phyloP scores from a whole-genome alignment of 92 coral and sea anemone genomes.

The Blastomussa wellsi region DNA sequence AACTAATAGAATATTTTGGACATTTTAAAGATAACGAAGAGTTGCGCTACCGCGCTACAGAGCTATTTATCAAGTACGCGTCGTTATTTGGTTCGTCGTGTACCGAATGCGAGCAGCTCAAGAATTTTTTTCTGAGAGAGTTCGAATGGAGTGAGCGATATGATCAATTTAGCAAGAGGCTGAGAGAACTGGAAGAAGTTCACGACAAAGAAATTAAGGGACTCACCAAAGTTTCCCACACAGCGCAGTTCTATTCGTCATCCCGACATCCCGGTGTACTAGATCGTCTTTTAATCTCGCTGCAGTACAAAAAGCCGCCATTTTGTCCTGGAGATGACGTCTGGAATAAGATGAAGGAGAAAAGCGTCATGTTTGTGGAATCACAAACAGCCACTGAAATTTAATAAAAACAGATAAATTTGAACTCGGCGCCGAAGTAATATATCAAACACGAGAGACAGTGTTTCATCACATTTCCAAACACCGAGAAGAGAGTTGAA shows the following conservation, averaged over 20 bases:
- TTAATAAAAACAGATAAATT: constrained; percentile 39
- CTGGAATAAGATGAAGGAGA: constrained; percentile 49
- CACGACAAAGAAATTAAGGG: not conserved
- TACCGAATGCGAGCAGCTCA: constrained; percentile 43
- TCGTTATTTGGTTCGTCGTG: constrained; percentile 46
- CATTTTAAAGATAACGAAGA: constrained; percentile 43
- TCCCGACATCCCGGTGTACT: not conserved
- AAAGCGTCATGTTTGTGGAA: constrained; percentile 1
- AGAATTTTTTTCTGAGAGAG: constrained; percentile 4
- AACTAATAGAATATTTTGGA: constrained; percentile 59
- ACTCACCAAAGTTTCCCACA: constrained; percentile 11
- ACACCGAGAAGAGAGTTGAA: too few relatives aligned
- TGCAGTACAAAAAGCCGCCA: constrained; percentile 50
- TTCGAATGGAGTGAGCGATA: constrained; percentile 17
- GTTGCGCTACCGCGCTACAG: constrained; percentile 33
- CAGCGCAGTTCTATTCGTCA: not conserved
- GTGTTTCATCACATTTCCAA: too few relatives aligned
- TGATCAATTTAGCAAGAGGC: not conserved
- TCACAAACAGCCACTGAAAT: not conserved
- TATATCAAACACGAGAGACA: not conserved
- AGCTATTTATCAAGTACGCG: constrained; percentile 52
- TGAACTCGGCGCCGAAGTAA: not conserved
- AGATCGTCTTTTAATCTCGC: constrained; percentile 19
- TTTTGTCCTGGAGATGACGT: constrained; percentile 61
- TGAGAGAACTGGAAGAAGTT: constrained; percentile 9